These are phyloP conservation scores for Corythoichthys haematopterus DNA, from an alignment of 2,113 vertebrate genomes.

Conservation along the genomic window DNA sequence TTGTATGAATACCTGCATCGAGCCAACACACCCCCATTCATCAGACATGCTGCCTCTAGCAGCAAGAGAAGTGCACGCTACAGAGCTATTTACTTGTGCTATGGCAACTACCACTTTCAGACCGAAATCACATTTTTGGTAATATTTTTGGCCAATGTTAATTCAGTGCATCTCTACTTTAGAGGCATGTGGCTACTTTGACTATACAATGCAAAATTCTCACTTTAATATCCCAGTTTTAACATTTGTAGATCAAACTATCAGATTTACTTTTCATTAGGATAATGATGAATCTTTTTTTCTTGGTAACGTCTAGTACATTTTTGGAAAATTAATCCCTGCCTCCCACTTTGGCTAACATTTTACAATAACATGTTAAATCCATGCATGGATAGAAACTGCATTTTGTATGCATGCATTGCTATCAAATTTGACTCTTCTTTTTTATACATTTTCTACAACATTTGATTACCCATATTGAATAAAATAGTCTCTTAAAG, in stretches of 20 bases:
- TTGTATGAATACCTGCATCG: too few species aligned
- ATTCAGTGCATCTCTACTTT: too few species aligned
- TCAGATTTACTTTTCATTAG: constrained; percentile 10
- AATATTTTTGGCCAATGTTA: too few species aligned
- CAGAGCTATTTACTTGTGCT: too few species aligned
- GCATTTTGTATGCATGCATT: not conserved
- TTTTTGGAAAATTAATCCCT: not conserved
- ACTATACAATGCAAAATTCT: constrained; percentile 6
- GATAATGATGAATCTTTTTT: too few species aligned
- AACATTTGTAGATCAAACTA: constrained; percentile 18
- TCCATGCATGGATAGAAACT: not conserved
- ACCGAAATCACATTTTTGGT: too few species aligned
- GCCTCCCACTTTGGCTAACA: not conserved
- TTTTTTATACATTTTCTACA: constrained; percentile 84
- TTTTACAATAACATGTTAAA: not conserved
- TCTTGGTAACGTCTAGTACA: not conserved
- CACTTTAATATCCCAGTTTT: not conserved
- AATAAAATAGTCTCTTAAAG: constrained; percentile 93
- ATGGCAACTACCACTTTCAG: too few species aligned
- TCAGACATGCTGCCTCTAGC: too few species aligned
- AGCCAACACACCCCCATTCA: too few species aligned
- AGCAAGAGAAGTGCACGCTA: too few species aligned
- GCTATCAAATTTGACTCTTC: constrained; percentile 67
- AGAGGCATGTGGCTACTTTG: not conserved
- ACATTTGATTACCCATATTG: constrained; percentile 76